A percentile compares a stretch with the other conserved stretches of the same genome.
Evolutionary conservation across 2,113 vertebrate genomes (phyloP).

Genomic region (Sceloporus tristichus): DNA sequence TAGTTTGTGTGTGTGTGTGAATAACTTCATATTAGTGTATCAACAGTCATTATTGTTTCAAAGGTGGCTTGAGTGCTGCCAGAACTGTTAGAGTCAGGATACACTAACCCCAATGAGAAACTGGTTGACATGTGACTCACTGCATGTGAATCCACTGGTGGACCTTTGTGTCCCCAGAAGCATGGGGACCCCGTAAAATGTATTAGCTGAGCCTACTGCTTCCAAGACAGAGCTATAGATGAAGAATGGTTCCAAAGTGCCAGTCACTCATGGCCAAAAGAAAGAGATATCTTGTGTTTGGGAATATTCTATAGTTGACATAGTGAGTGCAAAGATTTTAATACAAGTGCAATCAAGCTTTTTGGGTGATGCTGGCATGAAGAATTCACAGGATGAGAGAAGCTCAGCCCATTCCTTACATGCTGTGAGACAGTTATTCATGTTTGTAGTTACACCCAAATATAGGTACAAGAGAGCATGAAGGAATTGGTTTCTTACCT

Average conservation of each 20-base stretch:
- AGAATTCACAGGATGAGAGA: neutral
- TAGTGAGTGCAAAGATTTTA: neutral
- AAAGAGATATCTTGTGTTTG: neutral
- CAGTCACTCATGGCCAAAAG: too few species aligned
- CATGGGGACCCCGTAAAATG: neutral
- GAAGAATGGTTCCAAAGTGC: neutral
- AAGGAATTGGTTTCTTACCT: slow-evolving; percentile 28
- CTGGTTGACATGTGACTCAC: neutral
- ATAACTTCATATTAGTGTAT: neutral
- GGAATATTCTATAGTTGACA: too few species aligned
- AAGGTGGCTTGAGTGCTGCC: neutral
- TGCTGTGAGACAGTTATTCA: neutral
- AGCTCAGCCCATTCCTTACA: neutral
- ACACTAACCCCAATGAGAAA: neutral
- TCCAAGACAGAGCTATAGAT: too few species aligned
- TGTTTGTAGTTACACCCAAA: neutral
- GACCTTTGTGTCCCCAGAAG: neutral
- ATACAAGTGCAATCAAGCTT: neutral
- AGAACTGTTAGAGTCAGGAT: neutral
- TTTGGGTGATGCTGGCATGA: neutral
- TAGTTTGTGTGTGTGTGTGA: too few species aligned
- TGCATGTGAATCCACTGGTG: neutral
- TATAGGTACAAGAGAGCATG: neutral
- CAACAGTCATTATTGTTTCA: neutral
- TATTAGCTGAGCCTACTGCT: too few species aligned